Evolutionary conservation across 2,888 invertebrate genomes (phyloP), one percentile per base, ranked within the genome.

Genomic region (Andrena dorsata): DNA sequence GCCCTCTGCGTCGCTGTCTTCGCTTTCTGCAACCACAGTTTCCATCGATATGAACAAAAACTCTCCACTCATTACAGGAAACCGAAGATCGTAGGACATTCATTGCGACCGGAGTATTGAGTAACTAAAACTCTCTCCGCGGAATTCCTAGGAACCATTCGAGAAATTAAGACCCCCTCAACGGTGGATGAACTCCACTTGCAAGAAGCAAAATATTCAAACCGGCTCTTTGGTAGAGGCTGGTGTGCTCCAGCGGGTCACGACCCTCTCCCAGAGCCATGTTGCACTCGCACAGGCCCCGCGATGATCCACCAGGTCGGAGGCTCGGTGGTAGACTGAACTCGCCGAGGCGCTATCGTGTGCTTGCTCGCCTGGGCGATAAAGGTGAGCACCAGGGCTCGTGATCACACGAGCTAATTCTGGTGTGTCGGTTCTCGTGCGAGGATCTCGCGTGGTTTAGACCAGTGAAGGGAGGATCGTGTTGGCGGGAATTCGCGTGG

Each of bases 1-100:
- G 64, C 98, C 98, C 93, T 99, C 99, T 78, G 97, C 97, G 92
- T 98, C 98, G 91, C 98, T 98, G 92, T 98, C 98, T 93, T 98
- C 98, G 92, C 98, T 98, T 90, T 98, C 98, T 98, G 94, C 20
- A 91, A 84, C 78, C 83, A 28, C 13, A 7, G 49, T 56, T 56
- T 28, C 35, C 26, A 10, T 10, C 23, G 53, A 28, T 23, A 3
- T 35, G 23, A 23, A 58, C 41, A 23, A 56, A 56, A 26, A 0
- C 10, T 10, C 56, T 13, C 41, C 16, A 5, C 41, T 16, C 1
- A 5, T 16, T 41, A 41, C 41, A 41, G 13, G 13, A 16, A 41
- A 41, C 41, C 41, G 1, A 41, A 41, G 13, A 41, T 41, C 41
- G 13, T 3, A 13, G 41, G 13, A 13, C 1, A 41, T 13, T 41